Base-by-base conservation (phyloP, 30 jellyfish, hydroid and myxozoan genomes). In the Hydra vulgaris region DNA sequence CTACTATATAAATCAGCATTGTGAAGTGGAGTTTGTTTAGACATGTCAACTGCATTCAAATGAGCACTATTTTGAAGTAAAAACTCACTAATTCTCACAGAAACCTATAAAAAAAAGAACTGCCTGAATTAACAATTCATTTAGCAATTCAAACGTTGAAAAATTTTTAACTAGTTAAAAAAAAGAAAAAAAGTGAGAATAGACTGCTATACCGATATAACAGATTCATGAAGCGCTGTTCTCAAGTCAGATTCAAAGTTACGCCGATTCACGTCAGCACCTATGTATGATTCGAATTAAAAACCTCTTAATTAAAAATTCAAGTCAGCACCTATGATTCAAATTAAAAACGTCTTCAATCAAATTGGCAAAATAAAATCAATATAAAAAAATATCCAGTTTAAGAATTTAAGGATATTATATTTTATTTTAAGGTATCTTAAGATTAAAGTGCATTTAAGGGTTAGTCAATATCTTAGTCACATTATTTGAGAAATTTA, bases 1-100 rank as follows among this genome's bases (percentile, higher is more conserved):
- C 72, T 87, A 20, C 98, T 96, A 61, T 82, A 96, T 26, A 92
- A 79, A 18, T 96, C 98, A 24, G 98, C 95, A 23, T 92, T 90
- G 76, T 92, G 98, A 77, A 92, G 56, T 18, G 89, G 89, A 7
- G 88, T 67, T 23, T 95, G 79, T 17, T 95, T 96, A 23, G 82
- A 70, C 18, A 80, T 79, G 27, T 92, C 98, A 25, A 75, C 77
- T 22, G 80, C 79, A 71, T 92, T 84, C 20, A 92, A 78, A n/a
- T 85, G 76, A 21, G 98, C 94, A 27, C 90, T 93, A 78, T 92
- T 92, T 84, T 92, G 98, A 21, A 92, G 77, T 74, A 92, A 88
- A 71, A 73, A 87, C 72, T 92, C 98, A 61, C 95, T 92, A 5
- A 88, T 94, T 19, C 89, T 66, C 23, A 92, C 96, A 0, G 95